Evolutionary conservation across 2,797 vertebrate species (phyloP).

Genomic region (Sebastes iracundus): DNA sequence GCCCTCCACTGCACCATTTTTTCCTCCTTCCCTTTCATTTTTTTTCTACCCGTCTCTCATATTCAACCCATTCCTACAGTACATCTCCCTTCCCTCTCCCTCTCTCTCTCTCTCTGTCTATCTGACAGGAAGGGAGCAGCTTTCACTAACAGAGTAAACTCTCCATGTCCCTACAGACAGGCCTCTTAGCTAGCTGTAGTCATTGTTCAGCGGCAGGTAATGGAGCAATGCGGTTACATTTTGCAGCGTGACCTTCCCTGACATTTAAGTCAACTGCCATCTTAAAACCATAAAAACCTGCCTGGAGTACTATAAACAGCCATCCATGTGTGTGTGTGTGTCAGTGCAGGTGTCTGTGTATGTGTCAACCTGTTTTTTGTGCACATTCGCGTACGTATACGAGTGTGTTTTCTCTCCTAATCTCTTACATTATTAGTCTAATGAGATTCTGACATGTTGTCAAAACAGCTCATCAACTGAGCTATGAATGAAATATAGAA

Average conservation of each 20-base stretch:
- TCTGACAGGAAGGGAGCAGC: constrained; percentile 18
- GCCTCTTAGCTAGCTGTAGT: constrained; percentile 43
- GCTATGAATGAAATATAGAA: constrained; percentile 73
- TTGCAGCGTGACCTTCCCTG: constrained; percentile 68
- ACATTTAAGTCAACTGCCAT: constrained; percentile 69
- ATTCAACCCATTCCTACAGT: constrained; percentile 48
- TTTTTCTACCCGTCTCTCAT: constrained; percentile 36
- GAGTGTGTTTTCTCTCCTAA: constrained; percentile 37
- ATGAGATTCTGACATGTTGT: constrained; percentile 78
- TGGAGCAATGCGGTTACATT: constrained; percentile 55
- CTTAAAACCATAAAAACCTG: constrained; percentile 59
- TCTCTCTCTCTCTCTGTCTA: constrained; percentile 1
- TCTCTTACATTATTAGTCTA: constrained; percentile 68
- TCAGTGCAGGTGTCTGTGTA: background rate
- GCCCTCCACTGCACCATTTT: constrained; percentile 70
- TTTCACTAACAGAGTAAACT: constrained; percentile 53
- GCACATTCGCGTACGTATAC: background rate
- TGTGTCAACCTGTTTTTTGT: background rate
- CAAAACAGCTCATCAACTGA: constrained; percentile 76
- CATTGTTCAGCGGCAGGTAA: constrained; percentile 59
- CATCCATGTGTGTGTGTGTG: background rate
- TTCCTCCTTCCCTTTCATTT: constrained; percentile 47
- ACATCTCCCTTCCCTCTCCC: constrained; percentile 24
- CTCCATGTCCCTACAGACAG: constrained; percentile 40
- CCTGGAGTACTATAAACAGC: constrained; percentile 33